A percentile compares a stretch with the other conserved stretches of the same genome.
phyloP scores from a whole-genome alignment of 2,888 invertebrate genomes.

The Eupithecia tripunctaria region DNA sequence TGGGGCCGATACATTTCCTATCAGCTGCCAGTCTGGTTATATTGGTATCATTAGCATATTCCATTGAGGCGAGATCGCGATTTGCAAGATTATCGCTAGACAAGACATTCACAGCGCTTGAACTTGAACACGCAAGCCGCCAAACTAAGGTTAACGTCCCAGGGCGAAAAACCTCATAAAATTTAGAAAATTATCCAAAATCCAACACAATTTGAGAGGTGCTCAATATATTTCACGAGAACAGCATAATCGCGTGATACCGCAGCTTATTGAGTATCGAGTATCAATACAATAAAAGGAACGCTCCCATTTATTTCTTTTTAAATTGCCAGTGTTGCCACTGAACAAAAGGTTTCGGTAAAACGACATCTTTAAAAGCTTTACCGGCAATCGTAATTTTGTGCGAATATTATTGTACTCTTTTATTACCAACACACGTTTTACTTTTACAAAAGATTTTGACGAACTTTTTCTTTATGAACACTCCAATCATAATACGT shows the following conservation, averaged over 20 bases:
- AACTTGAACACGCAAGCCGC: conserved; percentile 37
- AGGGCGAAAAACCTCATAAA: conserved; percentile 26
- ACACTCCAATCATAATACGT: conserved; percentile 40
- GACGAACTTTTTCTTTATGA: conserved; percentile 29
- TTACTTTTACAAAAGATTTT: conserved; percentile 57
- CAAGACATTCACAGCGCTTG: conserved; percentile 19
- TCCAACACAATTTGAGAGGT: conserved; percentile 18
- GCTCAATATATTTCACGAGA: conserved; percentile 33
- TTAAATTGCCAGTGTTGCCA: conserved; percentile 58
- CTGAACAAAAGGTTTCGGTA: conserved; percentile 65
- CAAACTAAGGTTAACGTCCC: conserved; percentile 26
- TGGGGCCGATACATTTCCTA: conserved; percentile 65
- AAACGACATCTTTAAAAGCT: conserved; percentile 65
- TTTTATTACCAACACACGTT: conserved; percentile 61
- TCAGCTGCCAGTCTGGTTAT: conserved; percentile 55
- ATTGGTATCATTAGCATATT: conserved; percentile 41
- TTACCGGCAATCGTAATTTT: conserved; percentile 65
- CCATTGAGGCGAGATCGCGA: conserved; percentile 17
- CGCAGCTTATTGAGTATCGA: conserved; percentile 43
- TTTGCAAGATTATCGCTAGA: conserved; percentile 11
- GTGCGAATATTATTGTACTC: conserved; percentile 55
- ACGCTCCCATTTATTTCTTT: conserved; percentile 57
- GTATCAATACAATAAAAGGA: conserved; percentile 54
- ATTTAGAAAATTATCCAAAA: conserved; percentile 23
- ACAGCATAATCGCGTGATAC: conserved; percentile 51